Evolutionary conservation across 2,113 vertebrate genomes (phyloP).

Genomic region (Dinomys branickii): DNA sequence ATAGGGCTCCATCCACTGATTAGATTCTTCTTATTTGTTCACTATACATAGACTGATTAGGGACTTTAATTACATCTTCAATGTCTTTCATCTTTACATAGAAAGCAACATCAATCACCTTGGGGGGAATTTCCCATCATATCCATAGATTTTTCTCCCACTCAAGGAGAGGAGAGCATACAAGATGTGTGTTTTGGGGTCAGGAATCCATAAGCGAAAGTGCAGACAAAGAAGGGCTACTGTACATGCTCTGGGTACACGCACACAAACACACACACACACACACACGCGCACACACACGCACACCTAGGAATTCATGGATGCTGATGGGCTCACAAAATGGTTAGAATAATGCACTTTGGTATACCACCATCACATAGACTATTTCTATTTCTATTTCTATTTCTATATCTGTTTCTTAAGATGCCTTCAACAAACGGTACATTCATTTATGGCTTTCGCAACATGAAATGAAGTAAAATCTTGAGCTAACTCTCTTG

Average conservation of each 20-base stretch:
- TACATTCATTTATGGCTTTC: neutral
- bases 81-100: neutral
- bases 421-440: neutral
- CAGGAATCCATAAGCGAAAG: neutral
- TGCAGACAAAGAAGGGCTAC: neutral
- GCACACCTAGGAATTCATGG: neutral
- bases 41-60: neutral
- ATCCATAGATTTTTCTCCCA: neutral
- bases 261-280: neutral
- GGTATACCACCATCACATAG: neutral
- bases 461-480: neutral
- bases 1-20: neutral
- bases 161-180: neutral
- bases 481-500: neutral
- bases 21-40: neutral
- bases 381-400: too few species aligned
- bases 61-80: neutral
- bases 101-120: neutral
- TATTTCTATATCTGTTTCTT: neutral
- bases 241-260: neutral
- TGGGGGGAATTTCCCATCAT: neutral
- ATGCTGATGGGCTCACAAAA: neutral
- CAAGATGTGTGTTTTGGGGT: fast-evolving
- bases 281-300: neutral
- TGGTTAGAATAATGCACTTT: neutral